A percentile compares a stretch with the other conserved stretches of the same genome.
These are phyloP conservation scores for Onthophagus sagittarius DNA, from an alignment of 2,888 invertebrate species.

Conservation along the genomic window DNA sequence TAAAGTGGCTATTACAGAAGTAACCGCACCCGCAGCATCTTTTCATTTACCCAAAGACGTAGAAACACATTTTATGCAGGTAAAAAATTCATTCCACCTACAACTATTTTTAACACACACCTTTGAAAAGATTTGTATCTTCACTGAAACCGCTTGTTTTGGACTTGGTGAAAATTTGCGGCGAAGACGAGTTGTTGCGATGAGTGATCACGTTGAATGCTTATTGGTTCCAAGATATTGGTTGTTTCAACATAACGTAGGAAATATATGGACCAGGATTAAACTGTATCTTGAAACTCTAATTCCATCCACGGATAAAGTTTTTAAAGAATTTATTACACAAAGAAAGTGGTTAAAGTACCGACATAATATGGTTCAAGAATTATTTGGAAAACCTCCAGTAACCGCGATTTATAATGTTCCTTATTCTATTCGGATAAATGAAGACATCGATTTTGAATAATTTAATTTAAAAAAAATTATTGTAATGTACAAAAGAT, in stretches of 20 bases:
- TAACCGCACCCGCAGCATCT: neutral
- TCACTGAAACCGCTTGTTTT: slow-evolving; percentile 61
- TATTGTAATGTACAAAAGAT: neutral
- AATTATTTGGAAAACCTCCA: slow-evolving; percentile 47
- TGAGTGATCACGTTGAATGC: slow-evolving; percentile 58
- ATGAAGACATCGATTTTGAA: slow-evolving; percentile 21
- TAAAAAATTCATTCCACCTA: slow-evolving; percentile 15
- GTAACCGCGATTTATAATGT: slow-evolving; percentile 25
- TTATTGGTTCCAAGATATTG: slow-evolving; percentile 67
- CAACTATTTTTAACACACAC: neutral
- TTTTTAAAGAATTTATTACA: slow-evolving; percentile 56
- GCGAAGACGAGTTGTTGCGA: slow-evolving; percentile 58
- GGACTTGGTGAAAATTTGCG: slow-evolving; percentile 66
- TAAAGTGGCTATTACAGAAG: neutral
- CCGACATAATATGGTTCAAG: slow-evolving; percentile 51
- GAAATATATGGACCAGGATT: slow-evolving; percentile 60
- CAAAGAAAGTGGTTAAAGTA: slow-evolving; percentile 57
- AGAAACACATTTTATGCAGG: slow-evolving; percentile 49
- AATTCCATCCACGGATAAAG: slow-evolving; percentile 56
- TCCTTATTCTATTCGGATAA: slow-evolving; percentile 30
- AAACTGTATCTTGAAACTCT: slow-evolving; percentile 57
- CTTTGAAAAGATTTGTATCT: slow-evolving; percentile 50
- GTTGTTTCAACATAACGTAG: slow-evolving; percentile 62
- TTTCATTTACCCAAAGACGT: slow-evolving; percentile 30
- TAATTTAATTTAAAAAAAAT: slow-evolving; percentile 10